Evolutionary conservation across 2,113 vertebrate genomes (phyloP).

Genomic region (Myanophis thanlyinensis): DNA sequence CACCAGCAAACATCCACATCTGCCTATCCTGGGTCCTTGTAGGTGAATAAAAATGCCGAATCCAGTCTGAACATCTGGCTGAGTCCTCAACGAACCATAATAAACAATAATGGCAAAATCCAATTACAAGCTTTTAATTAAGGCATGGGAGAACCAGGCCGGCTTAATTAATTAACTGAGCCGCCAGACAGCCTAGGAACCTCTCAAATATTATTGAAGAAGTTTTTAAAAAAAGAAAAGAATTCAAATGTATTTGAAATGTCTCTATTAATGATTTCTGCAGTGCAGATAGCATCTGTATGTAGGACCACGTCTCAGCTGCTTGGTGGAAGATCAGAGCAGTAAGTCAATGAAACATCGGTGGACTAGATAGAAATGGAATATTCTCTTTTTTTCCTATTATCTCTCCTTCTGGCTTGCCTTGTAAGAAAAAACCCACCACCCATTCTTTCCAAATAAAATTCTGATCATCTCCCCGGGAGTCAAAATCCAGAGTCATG

Average conservation of each 20-base stretch:
- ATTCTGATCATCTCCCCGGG: not conserved
- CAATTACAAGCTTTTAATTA: slow-evolving; percentile 43
- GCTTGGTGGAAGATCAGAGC: not conserved
- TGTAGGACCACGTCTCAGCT: slow-evolving; percentile 11
- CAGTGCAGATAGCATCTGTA: slow-evolving; percentile 14
- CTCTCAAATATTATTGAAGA: not conserved
- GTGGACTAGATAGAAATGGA: not conserved
- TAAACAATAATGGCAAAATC: no score
- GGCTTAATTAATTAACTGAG: slow-evolving; percentile 40
- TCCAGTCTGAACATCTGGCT: no score
- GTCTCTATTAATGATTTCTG: not conserved
- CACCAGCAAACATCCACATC: no score
- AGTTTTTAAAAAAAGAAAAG: no score
- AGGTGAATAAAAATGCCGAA: no score
- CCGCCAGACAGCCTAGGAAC: slow-evolving; percentile 17
- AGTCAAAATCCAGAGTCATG: not conserved
- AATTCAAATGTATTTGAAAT: not conserved
- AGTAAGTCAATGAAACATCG: not conserved
- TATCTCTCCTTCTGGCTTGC: not conserved
- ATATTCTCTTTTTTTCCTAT: not conserved
- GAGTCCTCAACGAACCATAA: no score
- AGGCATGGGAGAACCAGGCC: slow-evolving; percentile 7
- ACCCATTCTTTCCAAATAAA: not conserved
- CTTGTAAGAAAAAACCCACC: not conserved
- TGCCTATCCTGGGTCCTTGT: no score